phyloP scores from a whole-genome alignment of 2,888 invertebrate genomes.

The Nomada fucata region DNA sequence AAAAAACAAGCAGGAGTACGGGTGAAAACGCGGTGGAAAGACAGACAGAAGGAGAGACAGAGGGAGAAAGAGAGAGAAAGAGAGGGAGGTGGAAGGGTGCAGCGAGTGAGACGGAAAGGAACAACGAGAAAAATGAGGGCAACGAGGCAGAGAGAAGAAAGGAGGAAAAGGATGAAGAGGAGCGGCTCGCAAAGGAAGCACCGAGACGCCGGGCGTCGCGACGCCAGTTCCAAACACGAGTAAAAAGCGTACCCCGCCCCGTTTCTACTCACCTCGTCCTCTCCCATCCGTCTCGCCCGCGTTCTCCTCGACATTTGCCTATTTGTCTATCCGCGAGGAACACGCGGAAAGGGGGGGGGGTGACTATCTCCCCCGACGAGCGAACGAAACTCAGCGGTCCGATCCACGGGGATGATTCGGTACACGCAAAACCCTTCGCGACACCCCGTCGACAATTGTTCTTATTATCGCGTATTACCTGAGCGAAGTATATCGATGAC shows the following conservation, averaged over 20 bases:
- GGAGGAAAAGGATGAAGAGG: neutral
- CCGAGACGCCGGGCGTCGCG: conserved; percentile 65
- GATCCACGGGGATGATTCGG: neutral
- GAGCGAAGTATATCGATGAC: too few relatives aligned
- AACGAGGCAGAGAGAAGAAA: conserved; percentile 16
- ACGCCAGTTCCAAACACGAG: conserved; percentile 54
- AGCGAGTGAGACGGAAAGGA: conserved; percentile 37
- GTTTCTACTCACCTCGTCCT: conserved; percentile 14
- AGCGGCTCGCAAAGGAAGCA: conserved; percentile 54
- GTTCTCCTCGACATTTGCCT: conserved; percentile 59
- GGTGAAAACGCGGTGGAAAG: conserved; percentile 4
- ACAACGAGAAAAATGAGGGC: conserved; percentile 43
- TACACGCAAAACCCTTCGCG: neutral
- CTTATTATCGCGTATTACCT: too few relatives aligned
- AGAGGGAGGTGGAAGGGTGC: neutral
- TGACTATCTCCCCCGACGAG: conserved; percentile 18
- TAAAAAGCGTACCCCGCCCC: conserved; percentile 50
- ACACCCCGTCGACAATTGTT: too few relatives aligned
- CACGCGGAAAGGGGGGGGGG: conserved; percentile 1
- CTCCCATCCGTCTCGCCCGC: conserved; percentile 27
- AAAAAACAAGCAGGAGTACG: conserved; percentile 32
- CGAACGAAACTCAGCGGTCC: too few relatives aligned
- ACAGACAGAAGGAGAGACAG: neutral
- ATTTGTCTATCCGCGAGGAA: conserved; percentile 59
- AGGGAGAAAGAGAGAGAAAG: conserved; percentile 7